Evolutionary conservation across 2,888 invertebrate genomes (phyloP).

Genomic region (Thecocarcelia acutangulata): DNA sequence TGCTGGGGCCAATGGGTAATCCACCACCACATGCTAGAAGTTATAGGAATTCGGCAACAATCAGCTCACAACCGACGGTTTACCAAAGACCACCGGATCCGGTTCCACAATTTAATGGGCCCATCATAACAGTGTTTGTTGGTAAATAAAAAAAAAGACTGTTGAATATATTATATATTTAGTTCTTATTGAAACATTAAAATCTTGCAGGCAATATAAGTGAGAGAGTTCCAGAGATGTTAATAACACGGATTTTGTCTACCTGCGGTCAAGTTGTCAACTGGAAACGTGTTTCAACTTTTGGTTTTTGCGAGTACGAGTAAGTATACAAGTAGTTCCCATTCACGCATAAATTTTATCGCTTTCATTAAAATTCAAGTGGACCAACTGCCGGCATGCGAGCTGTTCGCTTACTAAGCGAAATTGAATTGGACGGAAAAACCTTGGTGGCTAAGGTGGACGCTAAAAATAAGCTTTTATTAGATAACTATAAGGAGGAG

Average conservation of each 20-base stretch:
- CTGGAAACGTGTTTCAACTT: conserved; percentile 99
- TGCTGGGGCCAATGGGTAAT: conserved; percentile 82
- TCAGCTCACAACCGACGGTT: conserved; percentile 81
- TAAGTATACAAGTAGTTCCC: conserved; percentile 73
- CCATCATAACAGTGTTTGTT: conserved; percentile 98
- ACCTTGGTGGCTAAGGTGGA: conserved; percentile 97
- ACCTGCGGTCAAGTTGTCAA: conserved; percentile 96
- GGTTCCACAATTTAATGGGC: conserved; percentile 84
- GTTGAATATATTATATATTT: background rate
- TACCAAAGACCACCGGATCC: conserved; percentile 79
- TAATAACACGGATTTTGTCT: conserved; percentile 95
- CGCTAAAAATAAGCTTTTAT: conserved; percentile 96
- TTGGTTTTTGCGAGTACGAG: conserved; percentile 98
- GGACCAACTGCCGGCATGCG: conserved; percentile 97
- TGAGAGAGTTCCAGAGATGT: conserved; percentile 95
- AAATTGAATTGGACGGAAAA: conserved; percentile 95
- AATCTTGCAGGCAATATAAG: conserved; percentile 89
- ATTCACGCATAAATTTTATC: background rate
- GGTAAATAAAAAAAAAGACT: conserved; percentile 83
- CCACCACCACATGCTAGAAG: conserved; percentile 80
- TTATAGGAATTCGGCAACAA: conserved; percentile 82
- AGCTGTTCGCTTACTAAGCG: conserved; percentile 95
- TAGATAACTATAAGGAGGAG: conserved; percentile 95
- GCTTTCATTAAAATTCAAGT: conserved; percentile 71
- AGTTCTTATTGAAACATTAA: background rate